Base-by-base conservation (phyloP, 2,888 invertebrate genomes). In the Drosophila fungiperda region DNA sequence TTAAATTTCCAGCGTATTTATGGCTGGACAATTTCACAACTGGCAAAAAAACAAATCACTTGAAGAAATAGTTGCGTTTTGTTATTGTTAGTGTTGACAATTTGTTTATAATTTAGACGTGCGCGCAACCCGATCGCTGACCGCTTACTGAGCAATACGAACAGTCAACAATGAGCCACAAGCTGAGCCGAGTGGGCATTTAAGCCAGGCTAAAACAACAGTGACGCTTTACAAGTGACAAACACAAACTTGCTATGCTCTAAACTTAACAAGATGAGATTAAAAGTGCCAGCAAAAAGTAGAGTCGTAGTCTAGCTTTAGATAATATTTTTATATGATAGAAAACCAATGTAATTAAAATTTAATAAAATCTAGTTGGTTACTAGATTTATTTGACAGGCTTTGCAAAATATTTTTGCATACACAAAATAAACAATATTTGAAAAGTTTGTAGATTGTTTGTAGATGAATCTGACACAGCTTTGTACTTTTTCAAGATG, bases 21-120 rank as follows among this genome's bases (percentile, higher is more conserved):
- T 58, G 58, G 61, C 66, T 61, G 73, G 73, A 58, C 48, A 60
- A 60, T 86, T 85, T 67, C 85, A 69, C 82, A 81, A 78, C 53
- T 54, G 49, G 17, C 68, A 23, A 15, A 52, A 73, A 55, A 68
- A 20, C 5, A 42, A 48, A 52, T 29, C 57, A 61, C 60, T 40
- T 50, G 38, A 54, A 60, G 50, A 60, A 32, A 66, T 68, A 76
- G 64, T 64, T 58, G 69, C 67, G 48, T 49, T 68, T 58, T 48
- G 33, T 32, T 32, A 52, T 66, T 63, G 38, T 70, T 72, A 60
- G 64, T 62, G 20, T 52, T 32, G 54, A 50, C 54, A 73, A 76
- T 78, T 85, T 72, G 81, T 78, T 88, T 81, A 81, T 72, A 68
- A 78, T 71, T 73, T 65, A 35, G 69, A 89, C 90, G 90, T 87